Evolutionary conservation across 2,888 invertebrate species (phyloP), one percentile per base, ranked within the genome.

Genomic region (Brenthis ino): DNA sequence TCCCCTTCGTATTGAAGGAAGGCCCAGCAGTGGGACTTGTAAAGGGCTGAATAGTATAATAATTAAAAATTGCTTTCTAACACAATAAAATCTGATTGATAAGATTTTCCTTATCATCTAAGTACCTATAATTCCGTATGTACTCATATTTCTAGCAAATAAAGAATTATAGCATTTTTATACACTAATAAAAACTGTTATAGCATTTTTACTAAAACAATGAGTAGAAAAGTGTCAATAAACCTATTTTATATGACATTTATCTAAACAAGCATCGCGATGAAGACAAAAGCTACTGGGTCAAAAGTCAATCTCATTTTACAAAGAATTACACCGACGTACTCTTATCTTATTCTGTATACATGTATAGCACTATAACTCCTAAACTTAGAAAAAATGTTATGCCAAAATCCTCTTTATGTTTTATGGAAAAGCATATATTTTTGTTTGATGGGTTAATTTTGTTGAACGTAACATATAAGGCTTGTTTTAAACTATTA

Each of bases 261-360:
- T 70, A 69, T 69, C 71, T 72, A 55, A 69, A 68, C 63, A 43
- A 72, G 65, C 69, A 55, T 67, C 58, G 55, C 64, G 55, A 61
- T 61, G 16, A 14, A 60, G 56, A 64, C 79, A 82, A 65, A 28
- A 67, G 68, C 73, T 65, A 47, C 64, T 55, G 77, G 77, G 81
- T 84, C 81, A 82, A 72, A 80, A 71, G 82, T 77, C 79, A 79
- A 72, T 68, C 78, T 80, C 83, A 82, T 84, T 82, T 79, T 80
- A 77, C 79, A 80, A 80, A 77, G 77, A 54, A 47, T 76, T 76
- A 77, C 73, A 80, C 83, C 74, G 76, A 79, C 81, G 78, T 78
- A 71, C 68, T 53, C 74, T 76, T 79, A 80, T 79, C 80, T 77
- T 55, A 51, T 64, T 53, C 57, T 48, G 55, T 72, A 64, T 69